Conservation (phyloP, 2,888 invertebrate species). For the Scaptomyza tumidula region DNA sequence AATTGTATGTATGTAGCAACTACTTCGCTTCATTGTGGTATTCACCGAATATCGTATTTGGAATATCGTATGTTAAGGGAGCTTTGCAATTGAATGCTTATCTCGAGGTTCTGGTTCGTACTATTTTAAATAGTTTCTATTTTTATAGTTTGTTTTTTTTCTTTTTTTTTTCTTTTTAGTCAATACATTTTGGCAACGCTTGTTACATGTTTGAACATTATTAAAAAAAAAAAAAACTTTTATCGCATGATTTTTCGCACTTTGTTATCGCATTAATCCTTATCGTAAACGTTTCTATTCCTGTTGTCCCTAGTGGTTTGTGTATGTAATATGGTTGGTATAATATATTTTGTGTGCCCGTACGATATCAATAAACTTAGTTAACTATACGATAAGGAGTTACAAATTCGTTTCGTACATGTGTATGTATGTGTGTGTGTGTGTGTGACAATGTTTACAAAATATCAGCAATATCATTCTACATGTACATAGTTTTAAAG, state of each 20-base stretch:
- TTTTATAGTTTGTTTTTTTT: slow-evolving; percentile 19
- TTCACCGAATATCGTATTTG: slow-evolving; percentile 53
- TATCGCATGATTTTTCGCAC: slow-evolving; percentile 61
- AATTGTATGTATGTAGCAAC: slow-evolving; percentile 16
- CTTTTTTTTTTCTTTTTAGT: slow-evolving; percentile 36
- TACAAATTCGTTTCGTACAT: slow-evolving; percentile 65
- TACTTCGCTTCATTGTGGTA: slow-evolving; percentile 15
- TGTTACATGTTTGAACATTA: slow-evolving; percentile 63
- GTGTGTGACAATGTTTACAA: slow-evolving; percentile 40
- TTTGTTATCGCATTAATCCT: slow-evolving; percentile 37
- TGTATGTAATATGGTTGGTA: slow-evolving; percentile 21
- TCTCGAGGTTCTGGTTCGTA: slow-evolving; percentile 55
- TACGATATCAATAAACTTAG: slow-evolving; percentile 37
- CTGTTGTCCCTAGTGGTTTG: slow-evolving; percentile 17
- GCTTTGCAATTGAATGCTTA: slow-evolving; percentile 42
- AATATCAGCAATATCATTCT: slow-evolving; percentile 45
- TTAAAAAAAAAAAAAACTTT: slow-evolving; percentile 11
- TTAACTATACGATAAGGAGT: slow-evolving; percentile 52
- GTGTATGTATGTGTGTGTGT: slow-evolving; percentile 21
- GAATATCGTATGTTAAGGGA: slow-evolving; percentile 52
- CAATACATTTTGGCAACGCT: slow-evolving; percentile 81
- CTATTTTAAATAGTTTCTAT: slow-evolving; percentile 62
- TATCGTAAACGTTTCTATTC: slow-evolving; percentile 27
- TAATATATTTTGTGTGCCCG: slow-evolving; percentile 4
- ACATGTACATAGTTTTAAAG: slow-evolving; percentile 33